These are phyloP conservation scores for Conistra vaccinii DNA, from an alignment of 2,888 invertebrate species.

Conservation along the genomic window DNA sequence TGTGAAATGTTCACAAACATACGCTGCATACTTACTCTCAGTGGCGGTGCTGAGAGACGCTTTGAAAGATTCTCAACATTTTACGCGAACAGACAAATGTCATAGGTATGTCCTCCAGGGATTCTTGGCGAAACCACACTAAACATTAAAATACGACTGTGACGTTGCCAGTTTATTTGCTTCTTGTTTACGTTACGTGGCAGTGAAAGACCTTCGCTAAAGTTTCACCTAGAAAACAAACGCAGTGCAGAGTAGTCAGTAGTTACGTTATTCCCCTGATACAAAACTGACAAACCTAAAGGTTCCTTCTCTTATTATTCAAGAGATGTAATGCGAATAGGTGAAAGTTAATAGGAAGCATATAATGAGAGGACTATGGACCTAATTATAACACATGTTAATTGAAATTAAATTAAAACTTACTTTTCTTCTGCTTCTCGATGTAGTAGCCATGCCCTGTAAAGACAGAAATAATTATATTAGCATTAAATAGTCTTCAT, in stretches of 20 bases:
- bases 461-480: constrained; percentile 70
- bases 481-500: constrained; percentile 13
- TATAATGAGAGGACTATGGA: neutral
- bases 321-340: neutral
- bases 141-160: constrained; percentile 56
- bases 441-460: constrained; percentile 85
- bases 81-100: constrained; percentile 61
- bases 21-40: constrained; percentile 67
- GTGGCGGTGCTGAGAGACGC: constrained; percentile 60
- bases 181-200: constrained; percentile 47
- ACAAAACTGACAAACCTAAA: neutral
- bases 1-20: constrained; percentile 73
- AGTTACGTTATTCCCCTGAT: constrained; percentile 7
- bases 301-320: neutral
- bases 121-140: constrained; percentile 57
- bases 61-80: constrained; percentile 80
- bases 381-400: neutral
- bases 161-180: constrained; percentile 49
- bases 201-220: constrained; percentile 31
- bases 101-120: constrained; percentile 56
- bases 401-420: constrained; percentile 50
- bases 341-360: neutral
- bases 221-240: constrained; percentile 41
- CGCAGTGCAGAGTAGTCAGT: neutral
- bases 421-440: constrained; percentile 78